These are phyloP conservation scores for Nomada lathburiana DNA, from an alignment of 2,888 invertebrate genomes.

Conservation along the genomic window DNA sequence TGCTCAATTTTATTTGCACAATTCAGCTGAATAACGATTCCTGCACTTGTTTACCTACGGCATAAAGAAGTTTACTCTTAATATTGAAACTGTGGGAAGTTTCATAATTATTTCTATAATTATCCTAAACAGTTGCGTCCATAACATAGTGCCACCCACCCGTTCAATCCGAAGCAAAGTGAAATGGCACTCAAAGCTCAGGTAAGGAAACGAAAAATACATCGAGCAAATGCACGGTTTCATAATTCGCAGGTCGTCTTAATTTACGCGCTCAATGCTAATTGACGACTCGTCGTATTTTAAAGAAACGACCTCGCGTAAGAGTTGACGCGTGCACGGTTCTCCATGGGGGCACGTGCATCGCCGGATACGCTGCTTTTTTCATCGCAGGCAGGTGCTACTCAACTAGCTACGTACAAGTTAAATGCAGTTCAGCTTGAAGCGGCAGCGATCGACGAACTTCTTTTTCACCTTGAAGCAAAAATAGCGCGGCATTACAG, in stretches of 20 bases:
- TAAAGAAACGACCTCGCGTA: conserved; percentile 32
- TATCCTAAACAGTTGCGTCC: too few relatives aligned
- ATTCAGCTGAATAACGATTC: too few relatives aligned
- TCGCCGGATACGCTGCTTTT: conserved; percentile 40
- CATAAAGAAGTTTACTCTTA: too few relatives aligned
- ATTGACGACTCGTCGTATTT: conserved; percentile 46
- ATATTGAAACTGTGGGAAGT: too few relatives aligned
- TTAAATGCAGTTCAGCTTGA: conserved; percentile 43
- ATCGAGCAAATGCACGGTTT: not conserved
- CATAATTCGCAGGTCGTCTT: conserved; percentile 14
- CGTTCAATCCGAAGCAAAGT: not conserved
- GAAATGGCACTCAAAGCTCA: not conserved
- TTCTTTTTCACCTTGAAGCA: conserved; percentile 51
- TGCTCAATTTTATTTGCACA: too few relatives aligned
- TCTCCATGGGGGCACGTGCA: conserved; percentile 42
- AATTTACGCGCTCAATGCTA: conserved; percentile 40
- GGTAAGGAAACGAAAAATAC: not conserved
- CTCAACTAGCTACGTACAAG: conserved; percentile 20
- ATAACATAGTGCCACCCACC: too few relatives aligned
- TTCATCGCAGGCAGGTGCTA: conserved; percentile 43
- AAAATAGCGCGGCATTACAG: conserved; percentile 32
- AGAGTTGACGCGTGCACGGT: conserved; percentile 12
- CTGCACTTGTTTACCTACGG: too few relatives aligned
- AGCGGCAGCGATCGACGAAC: conserved; percentile 45
- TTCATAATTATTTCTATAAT: too few relatives aligned